Conservation (phyloP, 2,113 vertebrate species). For the Axis porcinus region DNA sequence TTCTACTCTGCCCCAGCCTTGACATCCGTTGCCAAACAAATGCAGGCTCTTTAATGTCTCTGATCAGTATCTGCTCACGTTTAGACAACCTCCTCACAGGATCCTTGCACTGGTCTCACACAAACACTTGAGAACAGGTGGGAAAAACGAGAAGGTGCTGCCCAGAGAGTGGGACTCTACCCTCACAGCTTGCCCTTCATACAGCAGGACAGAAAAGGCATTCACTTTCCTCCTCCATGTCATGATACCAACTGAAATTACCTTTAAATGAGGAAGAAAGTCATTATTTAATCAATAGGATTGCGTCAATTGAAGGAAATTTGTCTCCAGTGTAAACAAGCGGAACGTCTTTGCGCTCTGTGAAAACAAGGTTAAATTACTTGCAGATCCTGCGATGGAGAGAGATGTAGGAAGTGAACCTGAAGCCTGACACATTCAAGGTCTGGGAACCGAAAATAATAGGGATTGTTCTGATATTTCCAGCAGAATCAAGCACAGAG, state of each 20-base stretch:
- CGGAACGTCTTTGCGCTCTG: slow-evolving; percentile 79
- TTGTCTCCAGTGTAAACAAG: slow-evolving; percentile 90
- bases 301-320: slow-evolving; percentile 89
- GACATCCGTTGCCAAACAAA: slow-evolving; percentile 23
- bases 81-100: background rate
- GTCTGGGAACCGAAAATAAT: slow-evolving; percentile 73
- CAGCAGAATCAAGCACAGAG: background rate
- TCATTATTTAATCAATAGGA: slow-evolving; percentile 94
- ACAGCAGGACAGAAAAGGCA: slow-evolving; percentile 71
- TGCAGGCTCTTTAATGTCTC: slow-evolving; percentile 52
- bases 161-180: slow-evolving; percentile 21
- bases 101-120: background rate
- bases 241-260: slow-evolving; percentile 83
- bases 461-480: slow-evolving; percentile 78
- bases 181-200: slow-evolving; percentile 71
- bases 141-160: slow-evolving; percentile 53
- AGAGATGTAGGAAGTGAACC: slow-evolving; percentile 78
- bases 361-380: slow-evolving; percentile 87
- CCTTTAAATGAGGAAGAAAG: slow-evolving; percentile 88
- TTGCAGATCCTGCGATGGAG: slow-evolving; percentile 81
- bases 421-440: slow-evolving; percentile 76
- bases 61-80: slow-evolving; percentile 41
- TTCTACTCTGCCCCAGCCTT: background rate
- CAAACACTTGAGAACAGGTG: slow-evolving; percentile 63
- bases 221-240: slow-evolving; percentile 74